Evolutionary conservation across 2,113 vertebrate species (phyloP), one percentile per base, ranked within the genome.

Genomic region (Sander lucioperca): DNA sequence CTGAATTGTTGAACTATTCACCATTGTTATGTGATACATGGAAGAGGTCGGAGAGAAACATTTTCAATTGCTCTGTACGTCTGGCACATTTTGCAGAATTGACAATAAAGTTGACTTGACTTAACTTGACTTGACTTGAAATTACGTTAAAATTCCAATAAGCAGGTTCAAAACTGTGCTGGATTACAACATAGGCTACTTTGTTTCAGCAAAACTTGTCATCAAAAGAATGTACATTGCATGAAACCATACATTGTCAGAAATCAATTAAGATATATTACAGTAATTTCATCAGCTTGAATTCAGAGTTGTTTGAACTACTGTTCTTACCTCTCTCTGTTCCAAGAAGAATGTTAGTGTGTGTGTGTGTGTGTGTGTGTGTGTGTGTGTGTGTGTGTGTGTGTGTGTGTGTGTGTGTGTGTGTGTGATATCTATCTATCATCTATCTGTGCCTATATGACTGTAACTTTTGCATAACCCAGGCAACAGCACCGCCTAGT

Each of bases 401-500:
- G 8, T 51, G 4, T 50, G 3, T 39, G 36, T 9, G 36, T 39
- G 36, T 57, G 6, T 18, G 11, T 33, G 1, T 39, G 27, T n/a
- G 8, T 51, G 7, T 30, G 0, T 2, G 0, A 9, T 39, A 39
- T 39, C 36, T 39, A 39, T 39, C 8, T 39, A 9, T 39, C 8
- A 39, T 9, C 36, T 39, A 2, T 39, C 2, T 39, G 33, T 33
- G 33, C 6, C 9, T 10, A 10, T 50, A 9, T 21, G 25, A 21
- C 12, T 69, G 18, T n/a, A 51, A 56, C 67, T 16, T 30, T 67
- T 12, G 2, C 23, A 45, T 3, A 61, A 58, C 15, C 72, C 18
- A 59, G 25, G 57, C 70, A 77, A 64, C 23, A 43, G 0, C 56
- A 5, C 59, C 1, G 30, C n/a, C 78, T 80, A 64, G 58, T 82